Conservation (phyloP, 2,888 invertebrate species). For the Callimorpha dominula region DNA sequence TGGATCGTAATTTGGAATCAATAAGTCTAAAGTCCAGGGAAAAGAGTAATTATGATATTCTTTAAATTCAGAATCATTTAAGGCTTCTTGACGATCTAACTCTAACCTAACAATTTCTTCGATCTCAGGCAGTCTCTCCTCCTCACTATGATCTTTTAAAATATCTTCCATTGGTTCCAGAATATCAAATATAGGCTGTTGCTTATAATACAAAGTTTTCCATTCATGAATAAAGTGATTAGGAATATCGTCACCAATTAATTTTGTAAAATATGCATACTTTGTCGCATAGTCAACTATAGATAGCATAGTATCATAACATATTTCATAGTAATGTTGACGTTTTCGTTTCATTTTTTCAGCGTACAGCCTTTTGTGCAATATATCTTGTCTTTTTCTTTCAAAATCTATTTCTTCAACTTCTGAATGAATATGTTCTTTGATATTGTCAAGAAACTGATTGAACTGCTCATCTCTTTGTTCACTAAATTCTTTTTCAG, state of each 20-base stretch:
- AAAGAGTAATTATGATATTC: conserved; percentile 84
- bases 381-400: conserved; percentile 79
- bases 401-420: conserved; percentile 84
- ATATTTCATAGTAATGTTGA: conserved; percentile 81
- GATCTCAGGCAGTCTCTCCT: conserved; percentile 65
- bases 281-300: conserved; percentile 85
- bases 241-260: conserved; percentile 78
- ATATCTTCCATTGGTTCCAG: conserved; percentile 75
- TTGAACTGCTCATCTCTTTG: conserved; percentile 82
- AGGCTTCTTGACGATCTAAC: conserved; percentile 81
- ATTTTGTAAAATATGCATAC: conserved; percentile 79
- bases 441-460: conserved; percentile 76
- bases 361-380: conserved; percentile 84
- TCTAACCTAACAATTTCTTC: conserved; percentile 82
- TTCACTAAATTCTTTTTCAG: conserved; percentile 81
- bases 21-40: conserved; percentile 84
- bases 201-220: conserved; percentile 85
- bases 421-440: conserved; percentile 78
- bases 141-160: conserved; percentile 64
- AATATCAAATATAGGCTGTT: conserved; percentile 85
- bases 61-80: conserved; percentile 85
- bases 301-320: conserved; percentile 83
- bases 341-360: conserved; percentile 83
- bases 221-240: conserved; percentile 83
- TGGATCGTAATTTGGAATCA: conserved; percentile 75